Conservation (phyloP, 2,113 vertebrate species). For the Balaenoptera acutorostrata region DNA sequence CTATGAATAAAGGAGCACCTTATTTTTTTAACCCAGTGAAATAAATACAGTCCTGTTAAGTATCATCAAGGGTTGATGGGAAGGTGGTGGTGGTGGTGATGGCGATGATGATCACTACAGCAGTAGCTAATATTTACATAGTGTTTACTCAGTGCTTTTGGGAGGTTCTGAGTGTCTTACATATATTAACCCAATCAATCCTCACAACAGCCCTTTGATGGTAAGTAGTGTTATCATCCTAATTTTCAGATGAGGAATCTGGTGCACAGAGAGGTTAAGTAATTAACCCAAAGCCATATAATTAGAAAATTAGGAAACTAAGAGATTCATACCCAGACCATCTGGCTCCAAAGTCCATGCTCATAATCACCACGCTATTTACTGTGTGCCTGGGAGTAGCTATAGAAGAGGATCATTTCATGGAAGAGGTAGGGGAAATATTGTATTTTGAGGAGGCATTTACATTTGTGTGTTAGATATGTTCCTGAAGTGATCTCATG, state of each 20-base stretch:
- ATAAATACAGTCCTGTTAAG: background rate
- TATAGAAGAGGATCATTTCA: background rate
- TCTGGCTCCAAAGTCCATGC: background rate
- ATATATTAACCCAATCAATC: background rate
- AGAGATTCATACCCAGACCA: background rate
- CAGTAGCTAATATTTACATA: background rate
- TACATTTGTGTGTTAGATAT: background rate
- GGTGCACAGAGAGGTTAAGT: background rate
- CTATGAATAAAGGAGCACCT: background rate
- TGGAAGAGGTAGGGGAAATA: background rate
- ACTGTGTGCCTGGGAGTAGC: too few species aligned
- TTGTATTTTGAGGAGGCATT: background rate
- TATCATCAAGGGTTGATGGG: background rate
- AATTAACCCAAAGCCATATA: background rate
- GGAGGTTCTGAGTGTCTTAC: background rate
- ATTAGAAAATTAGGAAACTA: background rate
- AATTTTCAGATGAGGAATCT: background rate
- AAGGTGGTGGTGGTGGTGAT: background rate
- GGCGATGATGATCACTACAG: fast-evolving
- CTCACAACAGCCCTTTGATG: background rate
- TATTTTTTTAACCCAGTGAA: background rate
- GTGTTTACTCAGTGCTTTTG: background rate
- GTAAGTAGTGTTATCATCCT: background rate
- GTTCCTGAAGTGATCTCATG: background rate
- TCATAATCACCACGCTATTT: background rate